Evolutionary conservation across 2,888 invertebrate genomes (phyloP).

Genomic region (Athripsodes cinereus): DNA sequence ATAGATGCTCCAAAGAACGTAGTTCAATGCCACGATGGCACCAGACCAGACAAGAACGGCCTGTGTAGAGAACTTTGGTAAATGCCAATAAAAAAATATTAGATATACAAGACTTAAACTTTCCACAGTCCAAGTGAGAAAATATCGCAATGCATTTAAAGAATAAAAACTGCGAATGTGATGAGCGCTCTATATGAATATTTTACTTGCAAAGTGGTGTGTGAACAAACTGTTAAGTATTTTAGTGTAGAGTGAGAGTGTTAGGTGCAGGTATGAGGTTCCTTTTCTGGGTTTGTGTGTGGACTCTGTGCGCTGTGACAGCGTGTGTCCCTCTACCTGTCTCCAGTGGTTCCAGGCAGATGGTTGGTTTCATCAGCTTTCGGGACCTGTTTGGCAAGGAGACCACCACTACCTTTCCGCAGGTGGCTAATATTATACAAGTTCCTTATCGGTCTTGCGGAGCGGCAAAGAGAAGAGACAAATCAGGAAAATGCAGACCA

Average conservation of each 20-base stretch:
- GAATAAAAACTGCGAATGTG: too few species aligned
- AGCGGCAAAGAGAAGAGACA: conserved; percentile 4
- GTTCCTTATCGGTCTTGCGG: conserved; percentile 14
- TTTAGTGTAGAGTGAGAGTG: background rate
- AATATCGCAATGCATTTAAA: too few species aligned
- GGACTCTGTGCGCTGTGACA: background rate
- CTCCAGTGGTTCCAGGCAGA: too few species aligned
- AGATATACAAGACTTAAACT: too few species aligned
- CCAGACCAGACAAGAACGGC: conserved; percentile 10
- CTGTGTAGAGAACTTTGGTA: conserved; percentile 19
- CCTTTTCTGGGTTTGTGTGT: background rate
- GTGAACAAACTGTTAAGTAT: too few species aligned
- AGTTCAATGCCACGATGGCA: conserved; percentile 8
- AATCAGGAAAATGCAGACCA: conserved; percentile 14
- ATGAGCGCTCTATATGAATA: too few species aligned
- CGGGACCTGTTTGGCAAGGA: background rate
- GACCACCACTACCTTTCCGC: background rate
- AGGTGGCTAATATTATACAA: conserved; percentile 19
- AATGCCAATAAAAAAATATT: too few species aligned
- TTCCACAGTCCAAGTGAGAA: too few species aligned
- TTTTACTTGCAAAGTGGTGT: too few species aligned
- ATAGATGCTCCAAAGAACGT: conserved; percentile 20
- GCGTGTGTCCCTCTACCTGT: background rate
- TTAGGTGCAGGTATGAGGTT: background rate
- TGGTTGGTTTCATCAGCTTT: background rate